Percentiles rank a stretch among this genome's conserved stretches.
phyloP scores from a whole-genome alignment of 1,140 invertebrate genomes.

The Drosophila murphyi region DNA sequence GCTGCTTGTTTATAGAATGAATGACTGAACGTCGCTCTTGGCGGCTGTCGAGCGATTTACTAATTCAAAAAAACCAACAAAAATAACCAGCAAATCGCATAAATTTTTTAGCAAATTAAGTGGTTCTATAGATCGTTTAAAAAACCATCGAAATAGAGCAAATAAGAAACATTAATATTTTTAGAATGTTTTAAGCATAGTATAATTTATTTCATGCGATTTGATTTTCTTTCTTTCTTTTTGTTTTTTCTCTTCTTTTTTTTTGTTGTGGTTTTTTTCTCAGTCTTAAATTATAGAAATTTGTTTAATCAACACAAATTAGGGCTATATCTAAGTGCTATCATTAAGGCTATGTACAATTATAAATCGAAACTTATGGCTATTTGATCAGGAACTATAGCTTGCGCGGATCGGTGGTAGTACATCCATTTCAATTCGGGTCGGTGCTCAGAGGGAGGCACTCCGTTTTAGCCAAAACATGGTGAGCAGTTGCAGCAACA shows the following conservation, averaged over 20 bases:
- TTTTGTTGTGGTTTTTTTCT: constrained; percentile 23
- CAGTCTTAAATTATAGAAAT: constrained; percentile 72
- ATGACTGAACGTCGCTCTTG: constrained; percentile 15
- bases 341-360: constrained; percentile 45
- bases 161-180: constrained; percentile 38
- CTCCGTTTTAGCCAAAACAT: constrained; percentile 37
- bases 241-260: constrained; percentile 24
- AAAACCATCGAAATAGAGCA: constrained; percentile 5
- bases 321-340: constrained; percentile 11
- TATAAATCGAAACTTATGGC: constrained; percentile 50
- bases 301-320: constrained; percentile 34
- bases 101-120: constrained; percentile 41
- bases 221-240: background rate
- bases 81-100: constrained; percentile 22
- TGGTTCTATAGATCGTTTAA: constrained; percentile 26
- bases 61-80: constrained; percentile 3
- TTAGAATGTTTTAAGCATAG: constrained; percentile 56
- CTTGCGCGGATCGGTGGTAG: constrained; percentile 46
- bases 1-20: constrained; percentile 33
- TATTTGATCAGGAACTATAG: constrained; percentile 73
- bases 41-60: constrained; percentile 31
- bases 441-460: constrained; percentile 32
- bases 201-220: constrained; percentile 64
- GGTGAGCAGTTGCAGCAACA: constrained; percentile 41
- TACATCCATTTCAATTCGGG: constrained; percentile 13